Evolutionary conservation across 2,113 vertebrate genomes (phyloP).

Genomic region (Gobio gobio): DNA sequence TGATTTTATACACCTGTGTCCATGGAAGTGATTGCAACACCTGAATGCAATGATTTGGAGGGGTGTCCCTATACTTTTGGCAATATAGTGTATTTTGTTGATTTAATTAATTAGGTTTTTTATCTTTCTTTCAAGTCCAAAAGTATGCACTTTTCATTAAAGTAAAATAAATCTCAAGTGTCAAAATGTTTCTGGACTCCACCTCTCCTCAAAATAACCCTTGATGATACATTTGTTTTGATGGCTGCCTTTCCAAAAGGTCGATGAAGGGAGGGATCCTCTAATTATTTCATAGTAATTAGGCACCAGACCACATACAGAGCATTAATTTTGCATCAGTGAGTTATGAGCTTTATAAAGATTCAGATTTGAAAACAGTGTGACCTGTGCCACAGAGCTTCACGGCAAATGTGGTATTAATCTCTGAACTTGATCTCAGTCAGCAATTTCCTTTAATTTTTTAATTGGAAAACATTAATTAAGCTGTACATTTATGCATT

Average conservation of each 20-base stretch:
- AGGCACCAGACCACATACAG: constrained; percentile 34
- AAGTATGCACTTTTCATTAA: background rate
- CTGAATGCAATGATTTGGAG: too few species aligned
- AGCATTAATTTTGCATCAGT: constrained; percentile 26
- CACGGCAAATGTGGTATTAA: background rate
- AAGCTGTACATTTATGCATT: background rate
- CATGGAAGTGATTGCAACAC: too few species aligned
- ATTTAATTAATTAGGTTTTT: background rate
- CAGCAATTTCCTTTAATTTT: background rate
- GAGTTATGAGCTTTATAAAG: constrained; percentile 18
- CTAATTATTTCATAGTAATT: constrained; percentile 51
- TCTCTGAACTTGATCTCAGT: background rate
- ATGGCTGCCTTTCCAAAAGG: constrained; percentile 36
- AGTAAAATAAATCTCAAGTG: constrained; percentile 65
- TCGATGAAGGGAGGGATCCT: constrained; percentile 33
- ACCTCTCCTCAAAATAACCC: background rate
- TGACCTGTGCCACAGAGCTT: constrained; percentile 19
- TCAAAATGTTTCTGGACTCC: constrained; percentile 78
- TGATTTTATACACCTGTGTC: too few species aligned
- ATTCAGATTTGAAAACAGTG: constrained; percentile 9
- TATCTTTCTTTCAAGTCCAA: background rate
- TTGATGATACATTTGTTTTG: background rate
- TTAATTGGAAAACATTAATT: background rate
- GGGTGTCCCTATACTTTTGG: too few species aligned
- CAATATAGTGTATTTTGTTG: background rate